Evolutionary conservation across 2,797 vertebrate genomes (phyloP).

Genomic region (Somateria mollissima): DNA sequence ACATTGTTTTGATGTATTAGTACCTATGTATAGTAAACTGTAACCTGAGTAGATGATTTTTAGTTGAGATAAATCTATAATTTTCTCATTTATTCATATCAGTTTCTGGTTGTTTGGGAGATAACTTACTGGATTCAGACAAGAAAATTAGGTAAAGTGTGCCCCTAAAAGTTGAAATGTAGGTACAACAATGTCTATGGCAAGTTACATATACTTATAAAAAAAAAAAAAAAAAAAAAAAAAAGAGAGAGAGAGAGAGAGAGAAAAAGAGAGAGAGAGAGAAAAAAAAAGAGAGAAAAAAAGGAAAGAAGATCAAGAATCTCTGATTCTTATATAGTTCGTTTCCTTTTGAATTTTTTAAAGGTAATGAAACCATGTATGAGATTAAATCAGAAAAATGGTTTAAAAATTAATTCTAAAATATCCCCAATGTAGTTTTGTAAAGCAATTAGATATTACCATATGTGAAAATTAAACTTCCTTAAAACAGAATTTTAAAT

Average conservation of each 20-base stretch:
- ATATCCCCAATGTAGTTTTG: rapidly evolving
- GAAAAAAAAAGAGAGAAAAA: neutral
- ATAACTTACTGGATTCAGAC: neutral
- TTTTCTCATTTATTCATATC: neutral
- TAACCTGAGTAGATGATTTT: neutral
- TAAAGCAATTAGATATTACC: neutral
- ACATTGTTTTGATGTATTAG: neutral
- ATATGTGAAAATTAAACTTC: neutral
- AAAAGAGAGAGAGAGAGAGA: no score
- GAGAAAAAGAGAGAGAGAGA: neutral
- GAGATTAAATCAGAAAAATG: neutral
- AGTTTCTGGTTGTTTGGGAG: neutral
- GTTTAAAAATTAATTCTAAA: neutral
- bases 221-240: no score
- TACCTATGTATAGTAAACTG: neutral
- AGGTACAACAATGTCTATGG: neutral
- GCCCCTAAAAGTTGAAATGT: neutral
- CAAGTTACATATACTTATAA: neutral
- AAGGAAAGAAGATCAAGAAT: neutral
- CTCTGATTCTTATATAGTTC: neutral
- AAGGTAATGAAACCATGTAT: neutral
- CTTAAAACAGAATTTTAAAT: neutral
- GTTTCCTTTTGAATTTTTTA: neutral
- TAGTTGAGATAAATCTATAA: neutral
- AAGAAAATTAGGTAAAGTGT: neutral